Base-by-base conservation (phyloP, 2,797 vertebrate genomes). In the Takifugu rubripes region DNA sequence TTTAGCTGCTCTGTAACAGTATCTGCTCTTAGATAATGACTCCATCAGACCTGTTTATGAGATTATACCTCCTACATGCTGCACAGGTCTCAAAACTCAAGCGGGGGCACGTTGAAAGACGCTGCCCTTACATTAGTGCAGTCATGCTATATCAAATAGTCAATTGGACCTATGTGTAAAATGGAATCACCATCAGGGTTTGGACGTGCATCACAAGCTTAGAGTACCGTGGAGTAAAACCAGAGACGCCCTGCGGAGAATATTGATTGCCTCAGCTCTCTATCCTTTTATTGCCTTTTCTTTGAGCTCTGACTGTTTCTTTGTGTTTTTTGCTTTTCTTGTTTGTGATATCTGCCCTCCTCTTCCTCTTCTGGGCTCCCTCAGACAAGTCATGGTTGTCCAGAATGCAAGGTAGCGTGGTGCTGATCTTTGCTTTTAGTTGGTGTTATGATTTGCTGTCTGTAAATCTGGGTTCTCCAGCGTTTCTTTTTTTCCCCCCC, bases 381-480 rank as follows among this genome's bases (percentile, higher is more conserved):
- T 87, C 94, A 99, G 97, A 83, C 97, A 99, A 98, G 97, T 99
- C 92, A 99, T 99, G 97, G 97, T 99, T 95, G 97, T 99, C 93
- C 97, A 99, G 94, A 99, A 99, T 80, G 96, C 97, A 93, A 99
- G 97, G 97, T 99, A 99, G 89, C 87, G 94, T 94, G 88, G 56
- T 83, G 68, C 87, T 90, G 90, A 80, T 85, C 75, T 85, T 84
- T 77, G 76, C 74, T 87, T 89, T 90, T 66, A 52, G 79, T 89
- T 87, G 61, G 77, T 88, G 77, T 84, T 60, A 61, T 62, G 46
- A 73, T 80, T 76, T 62, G 55, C 45, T 65, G 72, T 76, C 40
- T 59, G 68, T 49, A 70, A 49, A 52, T 64, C 61, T 63, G 52
- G 67, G 79, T 57, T 76, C 67, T 59, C 61, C 61, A 50, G 71